Conservation (phyloP, 1,140 invertebrate genomes). For the Aethina tumida region DNA sequence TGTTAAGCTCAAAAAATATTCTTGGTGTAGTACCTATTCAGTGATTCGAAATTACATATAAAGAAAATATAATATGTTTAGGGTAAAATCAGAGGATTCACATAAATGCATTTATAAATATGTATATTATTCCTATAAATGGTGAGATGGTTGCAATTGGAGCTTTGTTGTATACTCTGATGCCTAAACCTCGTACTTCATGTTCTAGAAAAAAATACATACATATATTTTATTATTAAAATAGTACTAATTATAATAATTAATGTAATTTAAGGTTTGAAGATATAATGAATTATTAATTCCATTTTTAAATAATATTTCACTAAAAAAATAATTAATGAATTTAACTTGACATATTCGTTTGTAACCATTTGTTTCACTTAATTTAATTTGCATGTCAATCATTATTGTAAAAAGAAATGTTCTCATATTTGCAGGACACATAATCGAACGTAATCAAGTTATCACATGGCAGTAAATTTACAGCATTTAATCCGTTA, state of each 20-base stretch:
- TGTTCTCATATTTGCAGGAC: too few relatives aligned
- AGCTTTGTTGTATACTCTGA: constrained; percentile 15
- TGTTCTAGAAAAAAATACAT: constrained; percentile 18
- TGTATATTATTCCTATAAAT: constrained; percentile 8
- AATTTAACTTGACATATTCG: not conserved
- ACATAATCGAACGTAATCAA: too few relatives aligned
- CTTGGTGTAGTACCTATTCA: constrained; percentile 24
- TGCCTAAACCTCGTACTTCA: constrained; percentile 21
- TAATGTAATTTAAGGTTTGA: not conserved
- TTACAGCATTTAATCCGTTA: too few relatives aligned
- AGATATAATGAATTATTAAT: not conserved
- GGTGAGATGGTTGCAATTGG: constrained; percentile 1
- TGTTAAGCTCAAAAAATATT: constrained; percentile 12
- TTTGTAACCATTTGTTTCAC: too few relatives aligned
- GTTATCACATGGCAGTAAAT: too few relatives aligned
- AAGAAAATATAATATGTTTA: constrained; percentile 9
- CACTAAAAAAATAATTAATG: not conserved
- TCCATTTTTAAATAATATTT: not conserved
- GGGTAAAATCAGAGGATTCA: constrained; percentile 7
- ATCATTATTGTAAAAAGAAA: too few relatives aligned
- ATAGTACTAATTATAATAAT: not conserved
- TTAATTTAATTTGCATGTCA: too few relatives aligned
- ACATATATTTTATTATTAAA: not conserved
- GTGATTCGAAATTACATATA: constrained; percentile 18
- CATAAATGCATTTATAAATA: constrained; percentile 7